Percentiles rank a stretch among this genome's conserved stretches.
Evolutionary conservation across 2,113 vertebrate genomes (phyloP).

Genomic region (Coregonus clupeaformis): DNA sequence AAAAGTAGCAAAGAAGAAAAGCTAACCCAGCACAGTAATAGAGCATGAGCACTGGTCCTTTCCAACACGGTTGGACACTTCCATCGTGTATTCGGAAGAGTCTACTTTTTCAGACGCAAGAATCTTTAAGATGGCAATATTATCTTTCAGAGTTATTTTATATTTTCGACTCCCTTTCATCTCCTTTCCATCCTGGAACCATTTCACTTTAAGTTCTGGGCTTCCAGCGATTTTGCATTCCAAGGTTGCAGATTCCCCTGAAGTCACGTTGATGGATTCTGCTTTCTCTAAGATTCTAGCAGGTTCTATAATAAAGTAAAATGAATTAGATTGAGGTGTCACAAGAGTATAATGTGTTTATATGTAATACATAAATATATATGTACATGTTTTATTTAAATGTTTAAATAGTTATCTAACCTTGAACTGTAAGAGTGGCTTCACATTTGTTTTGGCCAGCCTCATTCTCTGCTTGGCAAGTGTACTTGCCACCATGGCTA

Average conservation of each 20-base stretch:
- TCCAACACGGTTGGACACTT: slow-evolving; percentile 93
- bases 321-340: slow-evolving; percentile 18
- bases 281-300: slow-evolving; percentile 91
- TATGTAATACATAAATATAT: not conserved
- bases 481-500: slow-evolving; percentile 85
- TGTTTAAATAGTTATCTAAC: slow-evolving; percentile 73
- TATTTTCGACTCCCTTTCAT: slow-evolving; percentile 91
- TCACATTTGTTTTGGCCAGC: slow-evolving; percentile 93
- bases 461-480: slow-evolving; percentile 92
- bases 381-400: not conserved
- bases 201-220: slow-evolving; percentile 94
- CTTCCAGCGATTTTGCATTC: slow-evolving; percentile 92
- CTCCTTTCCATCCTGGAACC: slow-evolving; percentile 91
- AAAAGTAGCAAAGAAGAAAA: slow-evolving; percentile 19
- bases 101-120: slow-evolving; percentile 87
- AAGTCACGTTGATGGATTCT: slow-evolving; percentile 91
- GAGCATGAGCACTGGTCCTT: slow-evolving; percentile 88
- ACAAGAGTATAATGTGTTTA: not conserved
- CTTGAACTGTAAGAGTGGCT: slow-evolving; percentile 91
- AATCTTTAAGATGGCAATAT: slow-evolving; percentile 88
- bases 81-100: slow-evolving; percentile 89
- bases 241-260: slow-evolving; percentile 88
- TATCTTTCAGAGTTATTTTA: slow-evolving; percentile 91
- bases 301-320: slow-evolving; percentile 86
- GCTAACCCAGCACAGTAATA: slow-evolving; percentile 91